These are phyloP conservation scores for Delia radicum DNA, from an alignment of 1,140 invertebrate genomes.

Conservation along the genomic window DNA sequence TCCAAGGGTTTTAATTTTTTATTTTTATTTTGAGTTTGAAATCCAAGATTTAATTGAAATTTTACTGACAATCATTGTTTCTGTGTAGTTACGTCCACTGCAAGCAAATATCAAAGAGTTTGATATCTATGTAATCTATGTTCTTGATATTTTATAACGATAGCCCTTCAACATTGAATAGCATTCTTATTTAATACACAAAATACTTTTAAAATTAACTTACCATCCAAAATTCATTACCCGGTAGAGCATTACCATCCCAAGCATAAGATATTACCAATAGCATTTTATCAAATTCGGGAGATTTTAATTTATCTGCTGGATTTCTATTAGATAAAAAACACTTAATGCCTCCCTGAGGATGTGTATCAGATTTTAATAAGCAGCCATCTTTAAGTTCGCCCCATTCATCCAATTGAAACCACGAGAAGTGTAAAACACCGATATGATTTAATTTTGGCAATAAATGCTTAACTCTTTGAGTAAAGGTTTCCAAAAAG, in stretches of 20 bases:
- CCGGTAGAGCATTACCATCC: constrained; percentile 68
- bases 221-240: constrained; percentile 62
- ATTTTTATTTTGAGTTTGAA: no score
- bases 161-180: no score
- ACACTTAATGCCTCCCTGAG: constrained; percentile 32
- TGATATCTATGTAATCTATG: no score
- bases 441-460: constrained; percentile 30
- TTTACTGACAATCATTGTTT: no score
- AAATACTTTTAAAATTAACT: not conserved
- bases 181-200: not conserved
- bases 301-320: constrained; percentile 28
- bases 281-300: constrained; percentile 39
- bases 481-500: constrained; percentile 35
- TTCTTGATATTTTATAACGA: no score
- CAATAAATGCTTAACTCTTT: constrained; percentile 33
- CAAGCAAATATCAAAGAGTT: no score
- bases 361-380: constrained; percentile 29
- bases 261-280: constrained; percentile 66
- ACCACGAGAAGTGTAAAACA: constrained; percentile 37
- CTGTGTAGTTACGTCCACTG: no score
- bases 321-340: constrained; percentile 33
- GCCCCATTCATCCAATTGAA: constrained; percentile 25
- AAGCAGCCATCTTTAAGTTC: constrained; percentile 31
- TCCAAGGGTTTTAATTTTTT: no score
- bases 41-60: no score